Percentiles rank a stretch among this genome's conserved stretches.
Evolutionary conservation across 30 jellyfish, hydroid and myxozoan genomes (phyloP).

Genomic region (Cassiopea xamachana): DNA sequence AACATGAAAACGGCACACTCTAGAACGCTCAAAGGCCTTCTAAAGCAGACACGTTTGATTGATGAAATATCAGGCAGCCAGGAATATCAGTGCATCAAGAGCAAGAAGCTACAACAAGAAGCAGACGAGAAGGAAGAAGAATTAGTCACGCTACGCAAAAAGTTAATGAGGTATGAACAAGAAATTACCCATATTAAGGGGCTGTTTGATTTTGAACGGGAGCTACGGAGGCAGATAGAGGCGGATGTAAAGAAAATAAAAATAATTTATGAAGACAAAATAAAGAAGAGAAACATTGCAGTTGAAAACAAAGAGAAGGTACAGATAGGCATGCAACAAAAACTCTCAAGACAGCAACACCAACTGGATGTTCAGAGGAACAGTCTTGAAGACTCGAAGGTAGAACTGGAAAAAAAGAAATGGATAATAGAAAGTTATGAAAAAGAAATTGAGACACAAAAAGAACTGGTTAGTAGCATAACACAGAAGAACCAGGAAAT

Average conservation of each 20-base stretch:
- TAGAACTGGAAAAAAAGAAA: slow-evolving; percentile 2
- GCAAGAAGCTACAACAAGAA: slow-evolving; percentile 16
- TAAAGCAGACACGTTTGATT: slow-evolving; percentile 16
- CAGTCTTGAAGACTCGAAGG: slow-evolving; percentile 3
- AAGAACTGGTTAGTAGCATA: not conserved
- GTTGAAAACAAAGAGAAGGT: not conserved
- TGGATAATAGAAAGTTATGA: not conserved
- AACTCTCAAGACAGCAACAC: not conserved
- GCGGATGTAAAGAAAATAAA: not conserved
- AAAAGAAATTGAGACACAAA: slow-evolving; percentile 2
- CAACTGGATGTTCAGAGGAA: not conserved
- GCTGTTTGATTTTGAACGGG: slow-evolving; percentile 9
- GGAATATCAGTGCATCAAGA: not conserved
- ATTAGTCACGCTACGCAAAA: not conserved
- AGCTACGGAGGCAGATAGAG: slow-evolving; percentile 5
- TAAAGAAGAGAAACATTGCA: not conserved
- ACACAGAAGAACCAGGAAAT: not conserved
- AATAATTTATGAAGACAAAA: slow-evolving; percentile 1
- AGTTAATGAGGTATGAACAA: slow-evolving; percentile 9
- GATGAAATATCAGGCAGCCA: slow-evolving; percentile 35
- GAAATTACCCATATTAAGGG: not conserved
- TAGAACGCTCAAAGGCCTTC: not conserved
- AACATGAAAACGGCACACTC: slow-evolving; percentile 14
- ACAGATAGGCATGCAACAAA: not conserved
- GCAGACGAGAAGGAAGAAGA: slow-evolving; percentile 26